phyloP scores from a whole-genome alignment of 2,888 invertebrate genomes.

The Calliopum simillimum region DNA sequence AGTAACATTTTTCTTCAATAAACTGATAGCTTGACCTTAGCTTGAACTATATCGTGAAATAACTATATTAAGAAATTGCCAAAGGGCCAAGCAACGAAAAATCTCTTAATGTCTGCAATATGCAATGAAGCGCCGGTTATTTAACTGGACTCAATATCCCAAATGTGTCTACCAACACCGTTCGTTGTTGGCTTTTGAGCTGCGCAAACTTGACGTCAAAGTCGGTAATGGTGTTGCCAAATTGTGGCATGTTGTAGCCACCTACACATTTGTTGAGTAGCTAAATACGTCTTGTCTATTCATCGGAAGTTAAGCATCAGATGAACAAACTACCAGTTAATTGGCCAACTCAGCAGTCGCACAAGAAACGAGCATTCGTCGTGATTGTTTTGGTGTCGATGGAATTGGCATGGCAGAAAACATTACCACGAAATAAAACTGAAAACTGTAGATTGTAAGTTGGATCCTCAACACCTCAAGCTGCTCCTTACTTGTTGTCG shows the following conservation, averaged over 20 bases:
- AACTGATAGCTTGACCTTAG: not conserved
- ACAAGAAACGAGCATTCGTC: no score
- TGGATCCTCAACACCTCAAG: no score
- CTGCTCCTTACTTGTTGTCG: no score
- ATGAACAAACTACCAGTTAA: slow-evolving; percentile 41
- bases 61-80: slow-evolving; percentile 15
- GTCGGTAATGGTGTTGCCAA: slow-evolving; percentile 1
- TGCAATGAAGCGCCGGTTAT: not conserved
- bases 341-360: slow-evolving; percentile 22
- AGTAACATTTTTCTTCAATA: not conserved
- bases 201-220: not conserved
- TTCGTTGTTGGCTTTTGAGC: not conserved
- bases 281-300: slow-evolving; percentile 30
- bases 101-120: not conserved
- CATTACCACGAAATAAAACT: no score
- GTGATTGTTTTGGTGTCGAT: no score
- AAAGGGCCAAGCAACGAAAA: not conserved
- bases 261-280: slow-evolving; percentile 19
- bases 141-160: no score
- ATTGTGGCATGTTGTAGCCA: slow-evolving; percentile 12
- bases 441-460: no score
- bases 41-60: slow-evolving; percentile 22
- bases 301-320: slow-evolving; percentile 29
- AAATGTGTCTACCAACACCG: not conserved
- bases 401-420: no score